Base-by-base conservation (phyloP, 2,797 vertebrate genomes). In the Pipistrellus kuhlii region DNA sequence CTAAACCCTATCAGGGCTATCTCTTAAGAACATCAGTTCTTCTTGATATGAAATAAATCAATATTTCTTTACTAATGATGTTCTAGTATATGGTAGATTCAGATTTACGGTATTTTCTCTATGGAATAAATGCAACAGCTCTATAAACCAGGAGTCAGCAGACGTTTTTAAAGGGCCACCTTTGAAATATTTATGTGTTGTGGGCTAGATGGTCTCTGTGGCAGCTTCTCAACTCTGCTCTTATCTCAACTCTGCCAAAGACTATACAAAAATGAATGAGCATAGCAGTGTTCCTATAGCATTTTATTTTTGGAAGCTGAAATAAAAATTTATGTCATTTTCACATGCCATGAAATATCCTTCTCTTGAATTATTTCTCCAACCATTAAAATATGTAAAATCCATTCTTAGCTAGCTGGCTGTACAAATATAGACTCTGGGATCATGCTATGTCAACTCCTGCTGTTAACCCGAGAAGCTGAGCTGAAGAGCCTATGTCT, bases 61-160 rank as follows among this genome's bases (percentile, higher is more conserved):
- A 48, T 69, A 57, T 57, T 68, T 90, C 27, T 53, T 91, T n/a
- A 38, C 75, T 88, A 57, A 51, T 48, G 38, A 78, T 2, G 32
- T 86, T 92, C 55, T 77, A 30, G 62, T 32, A 41, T 35, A 35
- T 57, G 76, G 20, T 76, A 44, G 77, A 48, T 41, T 48, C 32
- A 64, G 68, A 38, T 35, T 92, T 41, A n/a, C n/a, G n/a, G n/a
- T n/a, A 66, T 59, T 75, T 92, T 91, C 68, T 73, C 66, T 91
- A 5, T 2, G 30, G 71, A 91, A 85, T 76, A 92, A 80, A 80
- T 38, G 21, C 35, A 83, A 35, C 15, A 27, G 5, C 23, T 68
- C 53, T 80, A 21, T 44, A 51, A 66, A 27, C 77, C 35, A 46
- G n/a, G 5, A 3, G 6, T 59, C 35, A 80, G 89, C 25, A 59